Base-by-base conservation (phyloP, 2,888 invertebrate genomes). In the Drosophila lacicola region DNA sequence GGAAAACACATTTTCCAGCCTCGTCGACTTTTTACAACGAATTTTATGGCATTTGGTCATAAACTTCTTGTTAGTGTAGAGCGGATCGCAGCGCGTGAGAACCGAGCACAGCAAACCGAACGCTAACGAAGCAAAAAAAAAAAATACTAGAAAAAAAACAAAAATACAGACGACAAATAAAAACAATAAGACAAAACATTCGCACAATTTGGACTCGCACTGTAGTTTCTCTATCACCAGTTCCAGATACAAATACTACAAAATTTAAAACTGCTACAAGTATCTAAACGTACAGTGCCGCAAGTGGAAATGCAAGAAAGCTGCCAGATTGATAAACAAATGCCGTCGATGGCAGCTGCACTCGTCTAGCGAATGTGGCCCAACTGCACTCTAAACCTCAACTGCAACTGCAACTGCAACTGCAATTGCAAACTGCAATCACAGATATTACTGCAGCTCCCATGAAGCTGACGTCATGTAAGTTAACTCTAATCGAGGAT, bases 31-130 rank as follows among this genome's bases (percentile, higher is more conserved):
- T 91, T 92, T 90, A 91, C 90, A 91, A 89, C 91, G 91, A 91
- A 90, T 92, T 92, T 92, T 91, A 92, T 92, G 91, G 91, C 92
- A 92, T 92, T 92, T 91, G 92, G 91, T 91, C 92, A 90, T 92
- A 92, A 92, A 92, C 92, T 92, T 90, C 91, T 90, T 91, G 91
- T 91, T 91, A 88, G 91, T 89, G 84, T 90, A 84, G 90, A 90
- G 90, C 90, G 90, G 89, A 88, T 88, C 88, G 82, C 82, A 86
- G 74, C 78, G 83, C 82, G 89, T 82, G 85, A 86, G 89, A 86
- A 80, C 72, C 82, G 74, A 78, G 63, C 54, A 58, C 42, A 68
- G 70, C 56, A 55, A 70, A 66, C 62, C 60, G 54, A 79, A 68
- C 58, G 60, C 80, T 66, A 72, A 53, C 70, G 51, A 61, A 74